phyloP scores from a whole-genome alignment of 1,140 invertebrate genomes.

The Grapholita molesta region DNA sequence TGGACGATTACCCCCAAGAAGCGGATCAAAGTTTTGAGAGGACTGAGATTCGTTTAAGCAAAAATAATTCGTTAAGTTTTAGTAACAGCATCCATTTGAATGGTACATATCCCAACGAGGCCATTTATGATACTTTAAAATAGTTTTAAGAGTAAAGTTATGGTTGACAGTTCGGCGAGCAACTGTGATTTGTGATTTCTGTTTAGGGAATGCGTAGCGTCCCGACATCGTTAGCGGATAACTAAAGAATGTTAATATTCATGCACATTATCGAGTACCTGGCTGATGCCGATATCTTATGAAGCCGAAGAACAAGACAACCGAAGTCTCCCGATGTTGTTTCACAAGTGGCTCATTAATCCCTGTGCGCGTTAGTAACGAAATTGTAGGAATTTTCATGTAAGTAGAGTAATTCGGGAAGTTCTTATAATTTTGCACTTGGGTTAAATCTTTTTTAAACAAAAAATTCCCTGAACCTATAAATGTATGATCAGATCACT shows the following conservation, averaged over 20 bases:
- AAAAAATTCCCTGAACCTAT: no score
- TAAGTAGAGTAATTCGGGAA: no score
- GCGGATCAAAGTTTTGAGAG: conserved; percentile 54
- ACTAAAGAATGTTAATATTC: neutral
- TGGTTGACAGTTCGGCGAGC: conserved; percentile 6
- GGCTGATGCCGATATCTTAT: neutral
- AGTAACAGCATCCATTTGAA: conserved; percentile 76
- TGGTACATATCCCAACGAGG: conserved; percentile 76
- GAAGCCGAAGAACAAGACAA: no score
- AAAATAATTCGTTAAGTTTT: conserved; percentile 71
- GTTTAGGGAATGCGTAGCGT: neutral
- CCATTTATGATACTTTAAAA: conserved; percentile 75
- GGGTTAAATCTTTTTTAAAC: no score
- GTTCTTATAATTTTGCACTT: no score
- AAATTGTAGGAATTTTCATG: no score
- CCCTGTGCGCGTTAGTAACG: no score
- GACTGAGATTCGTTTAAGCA: conserved; percentile 55
- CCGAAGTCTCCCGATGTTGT: no score
- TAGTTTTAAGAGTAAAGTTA: conserved; percentile 40
- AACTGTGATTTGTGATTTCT: conserved; percentile 4
- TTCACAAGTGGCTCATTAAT: no score
- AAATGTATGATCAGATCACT: no score
- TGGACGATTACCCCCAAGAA: conserved; percentile 55
- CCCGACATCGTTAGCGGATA: neutral
- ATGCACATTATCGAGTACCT: neutral